phyloP scores from a whole-genome alignment of 1,140 invertebrate genomes.

The Microplitis mediator region DNA sequence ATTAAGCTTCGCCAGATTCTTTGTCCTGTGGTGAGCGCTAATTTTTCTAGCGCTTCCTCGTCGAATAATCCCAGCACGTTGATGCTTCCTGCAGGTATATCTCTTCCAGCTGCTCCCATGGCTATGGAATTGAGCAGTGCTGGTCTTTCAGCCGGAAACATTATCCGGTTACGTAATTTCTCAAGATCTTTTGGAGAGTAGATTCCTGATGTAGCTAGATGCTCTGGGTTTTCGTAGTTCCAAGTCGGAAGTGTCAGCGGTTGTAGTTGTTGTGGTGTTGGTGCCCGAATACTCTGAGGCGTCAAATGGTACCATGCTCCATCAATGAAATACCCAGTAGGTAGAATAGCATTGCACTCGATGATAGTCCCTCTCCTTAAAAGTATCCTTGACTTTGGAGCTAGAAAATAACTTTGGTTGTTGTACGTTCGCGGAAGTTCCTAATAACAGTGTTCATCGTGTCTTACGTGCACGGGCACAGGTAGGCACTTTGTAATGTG shows the following conservation, averaged over 20 bases:
- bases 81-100: not conserved
- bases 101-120: slow-evolving; percentile 1
- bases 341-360: slow-evolving; percentile 15
- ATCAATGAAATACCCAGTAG: slow-evolving; percentile 11
- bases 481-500: slow-evolving; percentile 29
- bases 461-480: not conserved
- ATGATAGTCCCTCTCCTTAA: slow-evolving; percentile 3
- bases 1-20: slow-evolving; percentile 15
- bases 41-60: slow-evolving; percentile 14
- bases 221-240: slow-evolving; percentile 21
- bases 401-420: slow-evolving; percentile 7
- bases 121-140: not conserved
- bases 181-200: slow-evolving; percentile 23
- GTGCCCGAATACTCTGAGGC: not conserved
- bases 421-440: not conserved
- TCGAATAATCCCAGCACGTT: slow-evolving; percentile 6
- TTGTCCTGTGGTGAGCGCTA: not conserved
- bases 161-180: slow-evolving; percentile 21
- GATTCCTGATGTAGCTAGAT: slow-evolving; percentile 17
- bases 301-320: slow-evolving; percentile 15
- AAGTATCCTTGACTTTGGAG: slow-evolving; percentile 20
- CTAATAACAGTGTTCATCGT: not conserved
- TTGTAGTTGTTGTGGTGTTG: not conserved
- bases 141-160: slow-evolving; percentile 26
- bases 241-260: not conserved